Percentiles rank a stretch among this genome's conserved stretches.
These are phyloP conservation scores for Stegastes partitus DNA, from an alignment of 2,113 vertebrate genomes.

Conservation along the genomic window DNA sequence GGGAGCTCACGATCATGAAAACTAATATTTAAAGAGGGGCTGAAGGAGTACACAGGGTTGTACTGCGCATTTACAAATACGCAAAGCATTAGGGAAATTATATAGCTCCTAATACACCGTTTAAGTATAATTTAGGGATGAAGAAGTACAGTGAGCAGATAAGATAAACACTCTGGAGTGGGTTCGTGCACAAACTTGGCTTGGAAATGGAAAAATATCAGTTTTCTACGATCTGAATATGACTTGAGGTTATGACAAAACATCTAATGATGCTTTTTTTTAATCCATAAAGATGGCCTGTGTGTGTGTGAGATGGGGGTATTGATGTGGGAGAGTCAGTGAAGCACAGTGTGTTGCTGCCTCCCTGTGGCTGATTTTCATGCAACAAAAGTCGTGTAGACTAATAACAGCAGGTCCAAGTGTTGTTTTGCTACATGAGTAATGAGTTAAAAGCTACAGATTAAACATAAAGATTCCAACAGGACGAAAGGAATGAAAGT, in stretches of 20 bases:
- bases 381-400: background rate
- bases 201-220: background rate
- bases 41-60: slow-evolving; percentile 22
- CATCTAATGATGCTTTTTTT: background rate
- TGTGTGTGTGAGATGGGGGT: background rate
- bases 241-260: slow-evolving; percentile 3
- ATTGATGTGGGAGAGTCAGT: background rate
- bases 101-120: slow-evolving; percentile 17
- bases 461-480: background rate
- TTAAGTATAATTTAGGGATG: slow-evolving; percentile 5
- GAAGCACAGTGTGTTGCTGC: slow-evolving; percentile 61
- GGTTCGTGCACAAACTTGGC: background rate
- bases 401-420: background rate
- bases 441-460: background rate
- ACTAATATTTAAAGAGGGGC: slow-evolving; percentile 60
- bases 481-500: background rate
- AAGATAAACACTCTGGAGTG: slow-evolving; percentile 7
- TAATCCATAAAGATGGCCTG: background rate
- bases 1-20: slow-evolving; percentile 68
- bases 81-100: slow-evolving; percentile 32
- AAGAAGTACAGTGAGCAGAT: slow-evolving; percentile 20
- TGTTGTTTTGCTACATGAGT: no score
- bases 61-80: slow-evolving; percentile 44
- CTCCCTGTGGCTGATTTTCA: slow-evolving; percentile 51
- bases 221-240: background rate